A percentile compares a stretch with the other conserved stretches of the same genome.
These are phyloP conservation scores for Rhincodon typus DNA, from an alignment of 2,797 vertebrate species.

Conservation along the genomic window DNA sequence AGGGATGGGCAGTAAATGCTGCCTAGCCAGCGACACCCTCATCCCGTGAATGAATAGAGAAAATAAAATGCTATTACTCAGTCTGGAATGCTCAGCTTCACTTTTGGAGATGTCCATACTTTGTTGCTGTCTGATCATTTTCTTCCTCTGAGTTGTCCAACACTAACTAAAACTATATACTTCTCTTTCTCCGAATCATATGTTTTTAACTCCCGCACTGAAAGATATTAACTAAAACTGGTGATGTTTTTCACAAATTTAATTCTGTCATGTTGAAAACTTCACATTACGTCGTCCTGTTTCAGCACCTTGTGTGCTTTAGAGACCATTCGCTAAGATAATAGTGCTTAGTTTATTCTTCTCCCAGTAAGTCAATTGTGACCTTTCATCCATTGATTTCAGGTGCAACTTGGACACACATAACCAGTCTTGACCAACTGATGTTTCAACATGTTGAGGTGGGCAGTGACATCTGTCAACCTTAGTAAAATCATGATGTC, in stretches of 20 bases:
- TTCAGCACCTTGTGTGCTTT: not conserved
- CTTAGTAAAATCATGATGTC: not conserved
- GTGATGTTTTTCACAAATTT: not conserved
- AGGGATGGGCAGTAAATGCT: too few relatives aligned
- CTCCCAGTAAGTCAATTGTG: not conserved
- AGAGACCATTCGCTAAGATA: not conserved
- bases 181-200: not conserved
- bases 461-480: not conserved
- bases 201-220: not conserved
- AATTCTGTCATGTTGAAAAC: not conserved
- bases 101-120: not conserved
- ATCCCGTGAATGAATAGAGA: too few relatives aligned
- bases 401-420: not conserved
- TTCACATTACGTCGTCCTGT: not conserved
- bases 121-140: not conserved
- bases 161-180: not conserved
- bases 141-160: not conserved
- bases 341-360: not conserved
- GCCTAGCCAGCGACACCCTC: too few relatives aligned
- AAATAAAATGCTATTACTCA: not conserved
- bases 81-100: not conserved
- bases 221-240: not conserved
- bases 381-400: not conserved
- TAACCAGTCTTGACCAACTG: not conserved
- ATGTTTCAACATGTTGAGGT: not conserved